Percentiles rank a stretch among this genome's conserved stretches.
Conservation (phyloP, 2,113 vertebrate species). For the Odobenus rosmarus region DNA sequence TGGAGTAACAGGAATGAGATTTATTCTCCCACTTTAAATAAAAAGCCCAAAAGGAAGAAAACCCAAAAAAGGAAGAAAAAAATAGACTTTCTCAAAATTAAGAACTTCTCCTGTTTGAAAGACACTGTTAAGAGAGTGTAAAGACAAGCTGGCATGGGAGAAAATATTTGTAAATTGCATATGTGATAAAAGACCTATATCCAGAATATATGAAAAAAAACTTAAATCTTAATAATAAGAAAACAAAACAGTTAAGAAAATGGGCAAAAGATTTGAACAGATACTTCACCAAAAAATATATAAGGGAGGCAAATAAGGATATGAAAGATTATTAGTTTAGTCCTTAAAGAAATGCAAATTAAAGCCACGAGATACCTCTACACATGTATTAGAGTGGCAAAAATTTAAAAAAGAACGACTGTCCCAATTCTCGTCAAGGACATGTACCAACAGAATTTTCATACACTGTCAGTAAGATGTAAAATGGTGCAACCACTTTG, state of each 20-base stretch:
- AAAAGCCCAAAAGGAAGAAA: background rate
- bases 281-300: background rate
- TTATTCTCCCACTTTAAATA: background rate
- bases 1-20: background rate
- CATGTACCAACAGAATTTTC: background rate
- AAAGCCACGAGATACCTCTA: background rate
- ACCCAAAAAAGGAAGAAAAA: background rate
- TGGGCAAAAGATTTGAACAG: background rate
- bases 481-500: background rate
- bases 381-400: background rate
- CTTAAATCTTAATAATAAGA: background rate
- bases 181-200: background rate
- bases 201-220: background rate
- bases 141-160: background rate
- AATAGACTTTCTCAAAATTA: background rate
- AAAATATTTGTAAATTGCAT: background rate
- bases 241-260: background rate
- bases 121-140: background rate
- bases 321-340: background rate
- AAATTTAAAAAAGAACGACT: background rate
- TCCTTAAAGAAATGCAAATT: background rate
- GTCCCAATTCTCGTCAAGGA: background rate
- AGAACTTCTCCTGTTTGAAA: background rate
- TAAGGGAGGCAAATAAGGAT: background rate
- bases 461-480: background rate